Evolutionary conservation across 1,140 invertebrate genomes (phyloP).

Genomic region (Pachyrhynchus sulphureomaculatus): DNA sequence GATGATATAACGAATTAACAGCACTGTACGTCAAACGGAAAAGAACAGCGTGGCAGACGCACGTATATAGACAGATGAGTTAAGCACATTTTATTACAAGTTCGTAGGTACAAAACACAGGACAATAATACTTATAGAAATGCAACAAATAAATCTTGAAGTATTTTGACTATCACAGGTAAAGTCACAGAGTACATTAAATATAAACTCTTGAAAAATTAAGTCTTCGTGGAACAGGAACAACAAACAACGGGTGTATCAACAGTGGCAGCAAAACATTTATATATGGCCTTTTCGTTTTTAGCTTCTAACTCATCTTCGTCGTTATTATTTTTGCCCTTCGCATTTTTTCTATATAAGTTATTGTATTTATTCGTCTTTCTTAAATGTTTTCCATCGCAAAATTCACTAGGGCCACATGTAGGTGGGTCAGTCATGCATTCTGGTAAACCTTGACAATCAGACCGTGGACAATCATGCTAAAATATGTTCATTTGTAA

Average conservation of each 20-base stretch:
- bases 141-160: too few species aligned
- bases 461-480: slow-evolving; percentile 67
- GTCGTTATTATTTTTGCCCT: neutral
- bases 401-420: slow-evolving; percentile 45
- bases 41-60: too few species aligned
- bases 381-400: slow-evolving; percentile 42
- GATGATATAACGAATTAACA: too few species aligned
- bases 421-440: slow-evolving; percentile 54
- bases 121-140: too few species aligned
- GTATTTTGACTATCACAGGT: neutral
- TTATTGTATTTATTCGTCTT: slow-evolving; percentile 30
- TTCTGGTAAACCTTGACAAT: slow-evolving; percentile 67
- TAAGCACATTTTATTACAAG: too few species aligned
- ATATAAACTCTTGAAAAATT: neutral
- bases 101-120: too few species aligned
- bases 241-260: slow-evolving; percentile 20
- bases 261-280: slow-evolving; percentile 28
- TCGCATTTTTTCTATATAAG: neutral
- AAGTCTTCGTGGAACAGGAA: neutral
- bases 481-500: slow-evolving; percentile 43
- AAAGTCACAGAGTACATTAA: too few species aligned
- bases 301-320: too few species aligned
- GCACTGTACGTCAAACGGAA: too few species aligned
- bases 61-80: too few species aligned
- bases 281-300: slow-evolving; percentile 11